Base-by-base conservation (phyloP, 2,888 invertebrate genomes). In the Stenolophus ochropezus region DNA sequence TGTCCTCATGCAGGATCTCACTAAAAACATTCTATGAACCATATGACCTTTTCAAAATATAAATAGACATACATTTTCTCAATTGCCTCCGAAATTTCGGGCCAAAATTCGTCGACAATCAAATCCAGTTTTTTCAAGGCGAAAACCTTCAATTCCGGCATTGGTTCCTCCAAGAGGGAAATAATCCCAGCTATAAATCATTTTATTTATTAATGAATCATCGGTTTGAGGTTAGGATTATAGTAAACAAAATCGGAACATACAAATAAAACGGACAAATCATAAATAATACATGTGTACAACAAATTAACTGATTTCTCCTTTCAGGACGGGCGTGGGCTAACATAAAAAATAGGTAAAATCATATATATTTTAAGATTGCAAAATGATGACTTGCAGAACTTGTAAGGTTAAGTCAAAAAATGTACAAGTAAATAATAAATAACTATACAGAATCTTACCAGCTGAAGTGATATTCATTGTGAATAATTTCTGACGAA, bases 41-140 rank as follows among this genome's bases (percentile, higher is more conserved):
- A 47, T 76, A 47, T 11, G 49, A 42, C 47, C 6, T 56, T 42
- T 33, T 53, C 21, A 61, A 16, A 20, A 18, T 74, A n/a, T 71
- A 58, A 77, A 80, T 8, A 75, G 69, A 89, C 91, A 89, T 90
- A 94, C 94, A 99, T 98, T 91, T 98, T 98, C 87, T 96, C 96
- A 85, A 99, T 97, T 11, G 98, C 96, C 90, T 99, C 98, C 0
- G 98, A 98, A 86, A 99, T 98, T 91, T 99, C 98, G 5, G 98
- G 97, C 98, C 98, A 99, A 90, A 99, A 99, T 88, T 97, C 96
- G 89, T 98, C 97, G 0, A 98, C 98, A 86, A 99, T 96, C 87
- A 93, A 93, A 90, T 98, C 96, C 86, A 99, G 91, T 88, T 98
- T 97, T 87, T 95, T 95, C 86, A 99, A 90, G 14, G 98, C 98